These are phyloP conservation scores for Piprites chloris DNA, from an alignment of 2,113 vertebrate genomes.

Conservation along the genomic window DNA sequence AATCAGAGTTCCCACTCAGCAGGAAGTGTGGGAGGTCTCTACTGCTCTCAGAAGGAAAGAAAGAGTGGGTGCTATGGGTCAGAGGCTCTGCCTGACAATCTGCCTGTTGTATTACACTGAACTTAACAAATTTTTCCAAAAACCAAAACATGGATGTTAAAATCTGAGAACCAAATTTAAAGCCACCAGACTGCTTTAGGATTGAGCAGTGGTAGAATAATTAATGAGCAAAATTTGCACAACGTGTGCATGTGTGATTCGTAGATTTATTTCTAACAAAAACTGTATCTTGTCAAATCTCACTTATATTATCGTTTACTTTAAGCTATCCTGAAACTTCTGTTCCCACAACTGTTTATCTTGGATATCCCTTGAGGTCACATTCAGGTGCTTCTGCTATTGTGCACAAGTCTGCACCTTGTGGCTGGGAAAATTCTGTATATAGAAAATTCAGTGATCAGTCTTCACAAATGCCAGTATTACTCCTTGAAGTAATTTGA, in stretches of 20 bases:
- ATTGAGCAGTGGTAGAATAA: background rate
- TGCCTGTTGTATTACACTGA: background rate
- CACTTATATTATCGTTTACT: background rate
- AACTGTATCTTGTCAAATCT: background rate
- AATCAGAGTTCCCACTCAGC: background rate
- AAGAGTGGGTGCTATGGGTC: background rate
- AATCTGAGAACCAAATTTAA: background rate
- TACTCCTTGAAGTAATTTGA: background rate
- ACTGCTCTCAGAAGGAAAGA: background rate
- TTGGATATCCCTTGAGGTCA: background rate
- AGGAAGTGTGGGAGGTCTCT: background rate
- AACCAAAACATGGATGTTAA: background rate
- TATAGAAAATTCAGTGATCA: background rate
- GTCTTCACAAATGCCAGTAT: background rate
- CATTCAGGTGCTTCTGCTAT: background rate
- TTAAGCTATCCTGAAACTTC: background rate
- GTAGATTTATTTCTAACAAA: background rate
- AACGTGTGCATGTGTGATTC: background rate
- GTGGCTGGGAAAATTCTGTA: background rate
- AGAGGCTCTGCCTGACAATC: background rate
- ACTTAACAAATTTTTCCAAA: background rate
- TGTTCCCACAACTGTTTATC: background rate
- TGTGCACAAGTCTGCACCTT: background rate
- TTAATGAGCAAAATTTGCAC: background rate
- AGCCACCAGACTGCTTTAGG: background rate